Base-by-base conservation (phyloP, 2,888 invertebrate genomes). In the Pristionchus mayeri region DNA sequence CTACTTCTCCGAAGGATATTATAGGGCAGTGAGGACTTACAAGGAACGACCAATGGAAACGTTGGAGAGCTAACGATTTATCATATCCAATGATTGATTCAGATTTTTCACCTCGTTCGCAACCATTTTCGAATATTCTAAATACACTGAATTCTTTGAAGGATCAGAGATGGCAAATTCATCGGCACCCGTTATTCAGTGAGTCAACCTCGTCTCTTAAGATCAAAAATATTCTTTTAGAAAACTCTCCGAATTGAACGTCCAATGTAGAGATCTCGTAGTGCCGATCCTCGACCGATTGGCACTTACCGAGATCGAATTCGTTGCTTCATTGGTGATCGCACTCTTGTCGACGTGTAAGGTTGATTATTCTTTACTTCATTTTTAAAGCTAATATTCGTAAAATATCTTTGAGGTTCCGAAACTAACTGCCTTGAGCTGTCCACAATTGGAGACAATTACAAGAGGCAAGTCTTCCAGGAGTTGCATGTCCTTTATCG, bases 401-500 rank as follows among this genome's bases (percentile, higher is more conserved):
- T 44, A 75, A n/a, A 57, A 24, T 9, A 24, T 9, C 9, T 44
- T n/a, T 16, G 40, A 71, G 71, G 37, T 24, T 63, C 63, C 0
- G 44, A 71, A 3, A 40, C n/a, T 0, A 71, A 71, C 44, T 16
- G n/a, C 21, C 40, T 18, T 24, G 24, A 71, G 40, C 24, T 80
- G 13, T 21, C 37, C 9, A 57, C 1, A 21, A 54, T 80, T n/a
- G 54, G 80, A 13, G 54, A 57, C 16, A 2, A 0, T 3, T 80
- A 80, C 54, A n/a, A 57, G 3, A 80, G 57, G n/a, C 52, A 40
- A 0, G 24, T 80, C 0, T 80, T 80, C 40, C 30, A 80, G 4
- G 80, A 80, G 57, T 30, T 80, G 0, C 80, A 80, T 57, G 80
- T 80, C 9, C 57, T 80, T n/a, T 80, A 80, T 27, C 34, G 80